These are phyloP conservation scores for Forbesichthys agassizii DNA, from an alignment of 2,113 vertebrate genomes.

Conservation along the genomic window DNA sequence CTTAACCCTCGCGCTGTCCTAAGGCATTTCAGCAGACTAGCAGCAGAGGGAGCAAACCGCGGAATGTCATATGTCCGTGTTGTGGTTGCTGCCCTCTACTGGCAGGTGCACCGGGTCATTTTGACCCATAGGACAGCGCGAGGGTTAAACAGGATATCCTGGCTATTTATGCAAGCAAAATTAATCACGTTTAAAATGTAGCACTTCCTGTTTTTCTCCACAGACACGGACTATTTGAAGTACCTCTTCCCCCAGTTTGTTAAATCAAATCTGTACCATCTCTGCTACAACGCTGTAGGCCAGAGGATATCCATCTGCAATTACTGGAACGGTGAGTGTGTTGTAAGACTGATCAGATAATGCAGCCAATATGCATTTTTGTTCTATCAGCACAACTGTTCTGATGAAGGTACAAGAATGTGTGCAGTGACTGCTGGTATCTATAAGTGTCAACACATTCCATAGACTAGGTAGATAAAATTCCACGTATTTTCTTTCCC, in stretches of 20 bases:
- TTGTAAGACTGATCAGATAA: too few species aligned
- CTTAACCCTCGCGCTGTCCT: too few species aligned
- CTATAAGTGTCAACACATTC: too few species aligned
- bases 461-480: neutral
- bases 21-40: too few species aligned
- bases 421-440: neutral
- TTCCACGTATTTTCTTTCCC: constrained; percentile 10
- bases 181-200: neutral
- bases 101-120: too few species aligned
- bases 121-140: too few species aligned
- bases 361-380: too few species aligned
- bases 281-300: constrained; percentile 82
- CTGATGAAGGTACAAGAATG: too few species aligned
- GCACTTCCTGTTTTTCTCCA: neutral
- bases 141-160: neutral
- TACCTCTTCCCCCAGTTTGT: constrained; percentile 87
- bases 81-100: too few species aligned
- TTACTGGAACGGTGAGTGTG: constrained; percentile 88
- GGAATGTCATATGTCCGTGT: too few species aligned
- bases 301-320: constrained; percentile 88
- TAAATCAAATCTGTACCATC: constrained; percentile 83
- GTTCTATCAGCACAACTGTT: too few species aligned
- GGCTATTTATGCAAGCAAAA: neutral
- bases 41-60: too few species aligned
- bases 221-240: constrained; percentile 82